Conservation (phyloP, 2,113 vertebrate genomes). For the Chaetorhynchus papuensis region DNA sequence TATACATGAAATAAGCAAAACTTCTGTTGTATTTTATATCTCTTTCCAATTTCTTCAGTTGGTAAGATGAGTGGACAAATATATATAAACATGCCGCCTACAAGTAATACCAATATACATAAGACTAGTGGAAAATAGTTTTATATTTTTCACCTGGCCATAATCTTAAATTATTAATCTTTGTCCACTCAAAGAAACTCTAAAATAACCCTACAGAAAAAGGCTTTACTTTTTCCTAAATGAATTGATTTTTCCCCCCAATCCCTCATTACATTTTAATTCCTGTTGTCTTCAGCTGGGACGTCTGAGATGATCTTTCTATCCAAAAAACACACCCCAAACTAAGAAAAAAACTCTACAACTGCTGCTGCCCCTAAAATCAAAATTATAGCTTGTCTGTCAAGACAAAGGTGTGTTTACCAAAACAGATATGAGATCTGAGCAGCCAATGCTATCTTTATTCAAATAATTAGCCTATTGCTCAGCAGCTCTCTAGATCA, state of each 20-base stretch:
- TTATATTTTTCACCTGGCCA: neutral
- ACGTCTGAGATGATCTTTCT: neutral
- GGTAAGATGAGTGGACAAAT: neutral
- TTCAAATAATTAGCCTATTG: neutral
- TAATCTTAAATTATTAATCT: neutral
- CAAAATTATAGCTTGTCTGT: neutral
- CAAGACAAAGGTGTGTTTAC: neutral
- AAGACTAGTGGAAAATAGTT: neutral
- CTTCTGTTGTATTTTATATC: neutral
- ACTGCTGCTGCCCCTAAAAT: neutral
- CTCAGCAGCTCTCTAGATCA: neutral
- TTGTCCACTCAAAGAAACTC: neutral
- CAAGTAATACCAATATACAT: neutral
- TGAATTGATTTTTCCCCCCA: neutral
- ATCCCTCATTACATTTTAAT: neutral
- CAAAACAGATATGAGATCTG: neutral
- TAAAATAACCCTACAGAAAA: neutral
- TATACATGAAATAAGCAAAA: neutral
- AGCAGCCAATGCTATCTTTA: neutral
- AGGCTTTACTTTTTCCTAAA: neutral
- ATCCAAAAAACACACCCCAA: fast-evolving
- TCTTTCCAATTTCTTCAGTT: neutral
- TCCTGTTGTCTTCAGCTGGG: neutral
- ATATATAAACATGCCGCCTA: neutral
- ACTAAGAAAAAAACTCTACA: fast-evolving